Base-by-base conservation (phyloP, 2,888 invertebrate genomes). In the Holacanthella duospinosa region DNA sequence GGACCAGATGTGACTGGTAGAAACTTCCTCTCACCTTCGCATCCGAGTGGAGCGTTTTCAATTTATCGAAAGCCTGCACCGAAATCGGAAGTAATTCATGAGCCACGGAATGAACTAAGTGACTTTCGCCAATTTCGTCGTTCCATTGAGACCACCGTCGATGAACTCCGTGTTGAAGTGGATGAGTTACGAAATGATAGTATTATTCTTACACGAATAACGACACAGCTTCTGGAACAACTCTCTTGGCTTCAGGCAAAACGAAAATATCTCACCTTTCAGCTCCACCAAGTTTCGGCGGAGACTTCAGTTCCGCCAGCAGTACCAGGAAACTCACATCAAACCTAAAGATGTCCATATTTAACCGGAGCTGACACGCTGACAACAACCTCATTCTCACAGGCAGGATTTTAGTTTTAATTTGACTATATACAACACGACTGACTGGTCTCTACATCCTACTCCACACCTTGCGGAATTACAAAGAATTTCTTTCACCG, bases 21-120 rank as follows among this genome's bases (percentile, higher is more conserved):
- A 43, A 69, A 65, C 62, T 73, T 71, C 57, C 65, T 73, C n/a
- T 73, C 71, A 3, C 72, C 72, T n/a, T 71, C 70, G 29, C 69
- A 71, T 60, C 70, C 70, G 61, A 70, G 71, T 54, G 71, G 73
- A 21, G 73, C 73, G 3, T 73, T 73, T 63, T 70, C 70, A 6
- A 69, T 71, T n/a, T 71, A 73, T 44, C 63, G 71, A 21, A 73
- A 71, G 57, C 71, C 69, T 2, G 62, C 67, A 24, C 68, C 69
- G 2, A 65, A 64, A 61, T 60, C 68, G n/a, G 65, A 66, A 24
- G 69, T 68, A 21, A 70, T 70, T 58, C 70, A 69, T 26, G 71
- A 71, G 58, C 68, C 71, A 43, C 67, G 65, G n/a, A 64, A 63
- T 59, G 68, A 43, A 21, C 28, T 25, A 26, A 12, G 12, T 24